Conservation (phyloP, 2,113 vertebrate genomes). For the Anser brachyrhynchus region DNA sequence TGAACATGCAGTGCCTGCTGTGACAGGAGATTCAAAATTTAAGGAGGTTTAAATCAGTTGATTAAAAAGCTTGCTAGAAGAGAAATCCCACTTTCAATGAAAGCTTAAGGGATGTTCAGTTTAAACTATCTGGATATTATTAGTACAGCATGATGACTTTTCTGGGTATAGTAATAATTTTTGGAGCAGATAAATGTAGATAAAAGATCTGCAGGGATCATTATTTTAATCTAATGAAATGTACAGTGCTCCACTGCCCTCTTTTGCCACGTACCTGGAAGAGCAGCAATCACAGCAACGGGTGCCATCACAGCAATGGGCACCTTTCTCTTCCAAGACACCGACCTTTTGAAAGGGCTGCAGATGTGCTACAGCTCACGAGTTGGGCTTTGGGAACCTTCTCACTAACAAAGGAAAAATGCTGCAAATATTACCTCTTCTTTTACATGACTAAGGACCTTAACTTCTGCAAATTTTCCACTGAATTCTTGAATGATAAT, state of each 20-base stretch:
- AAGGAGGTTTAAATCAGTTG: neutral
- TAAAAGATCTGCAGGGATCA: neutral
- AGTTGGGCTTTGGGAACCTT: neutral
- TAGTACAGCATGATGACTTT: neutral
- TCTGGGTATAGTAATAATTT: neutral
- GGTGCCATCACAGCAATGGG: neutral
- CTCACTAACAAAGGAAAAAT: neutral
- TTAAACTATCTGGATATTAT: conserved; percentile 11
- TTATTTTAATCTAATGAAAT: neutral
- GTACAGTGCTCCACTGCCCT: conserved; percentile 57
- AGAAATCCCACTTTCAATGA: neutral
- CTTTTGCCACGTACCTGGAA: conserved; percentile 51
- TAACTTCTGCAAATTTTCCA: neutral
- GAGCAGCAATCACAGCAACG: neutral
- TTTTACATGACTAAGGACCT: neutral
- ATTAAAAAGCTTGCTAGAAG: neutral
- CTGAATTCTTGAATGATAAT: neutral
- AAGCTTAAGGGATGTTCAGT: neutral
- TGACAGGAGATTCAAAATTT: neutral
- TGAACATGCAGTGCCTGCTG: neutral
- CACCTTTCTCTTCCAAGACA: neutral
- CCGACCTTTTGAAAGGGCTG: neutral
- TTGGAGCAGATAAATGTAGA: neutral
- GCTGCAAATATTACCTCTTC: neutral
- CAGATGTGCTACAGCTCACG: neutral